A percentile compares a stretch with the other conserved stretches of the same genome.
Conservation (phyloP, 2,113 vertebrate species). For the Callopanchax toddi region DNA sequence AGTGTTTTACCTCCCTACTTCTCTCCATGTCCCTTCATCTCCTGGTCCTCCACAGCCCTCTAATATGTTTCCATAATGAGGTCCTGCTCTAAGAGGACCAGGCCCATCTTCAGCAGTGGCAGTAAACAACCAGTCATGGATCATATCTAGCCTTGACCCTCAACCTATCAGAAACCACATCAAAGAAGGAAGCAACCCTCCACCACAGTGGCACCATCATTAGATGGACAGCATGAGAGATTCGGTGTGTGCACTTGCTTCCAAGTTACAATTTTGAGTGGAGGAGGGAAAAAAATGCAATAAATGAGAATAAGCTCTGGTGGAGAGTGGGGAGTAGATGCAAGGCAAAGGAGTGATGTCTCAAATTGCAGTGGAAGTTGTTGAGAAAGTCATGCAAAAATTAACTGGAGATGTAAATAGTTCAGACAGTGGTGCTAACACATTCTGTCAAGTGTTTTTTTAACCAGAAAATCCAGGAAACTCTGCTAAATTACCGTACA, state of each 20-base stretch:
- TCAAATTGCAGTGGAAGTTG: slow-evolving; percentile 19
- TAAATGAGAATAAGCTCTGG: slow-evolving; percentile 4
- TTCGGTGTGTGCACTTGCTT: slow-evolving; percentile 3
- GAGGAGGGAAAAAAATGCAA: slow-evolving; percentile 3
- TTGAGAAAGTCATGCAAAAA: slow-evolving; percentile 13
- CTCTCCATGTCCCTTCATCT: slow-evolving; percentile 38
- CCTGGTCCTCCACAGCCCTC: slow-evolving; percentile 14
- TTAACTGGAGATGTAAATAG: slow-evolving; percentile 32
- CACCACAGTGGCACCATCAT: slow-evolving; percentile 34
- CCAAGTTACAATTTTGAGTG: slow-evolving; percentile 6
- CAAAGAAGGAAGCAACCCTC: slow-evolving; percentile 49
- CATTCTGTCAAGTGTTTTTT: slow-evolving; percentile 39
- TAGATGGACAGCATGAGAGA: slow-evolving; percentile 19
- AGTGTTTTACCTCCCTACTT: slow-evolving; percentile 20
- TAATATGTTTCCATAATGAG: slow-evolving; percentile 51
- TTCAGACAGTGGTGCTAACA: slow-evolving; percentile 40
- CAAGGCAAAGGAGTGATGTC: slow-evolving; percentile 2
- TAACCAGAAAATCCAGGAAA: no score
- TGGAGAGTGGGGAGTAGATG: background rate
- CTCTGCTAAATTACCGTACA: no score
- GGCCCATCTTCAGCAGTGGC: slow-evolving; percentile 29
- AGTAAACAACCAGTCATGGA: slow-evolving; percentile 59
- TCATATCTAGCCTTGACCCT: slow-evolving; percentile 41
- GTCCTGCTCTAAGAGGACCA: slow-evolving; percentile 41
- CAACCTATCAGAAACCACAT: slow-evolving; percentile 54